These are phyloP conservation scores for Bagarius yarrelli DNA, from an alignment of 2,113 vertebrate genomes.

Conservation along the genomic window DNA sequence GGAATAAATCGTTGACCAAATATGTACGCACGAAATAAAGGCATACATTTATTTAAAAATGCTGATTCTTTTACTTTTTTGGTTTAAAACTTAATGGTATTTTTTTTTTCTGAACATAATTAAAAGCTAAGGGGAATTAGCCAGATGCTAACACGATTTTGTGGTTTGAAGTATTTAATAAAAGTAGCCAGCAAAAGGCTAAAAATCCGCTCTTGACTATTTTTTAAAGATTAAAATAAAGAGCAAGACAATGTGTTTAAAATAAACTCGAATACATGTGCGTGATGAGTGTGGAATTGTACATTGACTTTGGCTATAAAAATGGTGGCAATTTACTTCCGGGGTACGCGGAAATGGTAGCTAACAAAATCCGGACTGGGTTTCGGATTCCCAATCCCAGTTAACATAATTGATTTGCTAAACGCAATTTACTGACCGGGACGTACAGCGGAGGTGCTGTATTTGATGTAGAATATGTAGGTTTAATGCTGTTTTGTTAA, in stretches of 20 bases:
- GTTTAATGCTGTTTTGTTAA: neutral
- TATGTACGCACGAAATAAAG: no score
- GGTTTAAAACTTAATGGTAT: neutral
- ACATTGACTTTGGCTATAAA: neutral
- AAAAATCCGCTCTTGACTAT: neutral
- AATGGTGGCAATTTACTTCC: conserved; percentile 10
- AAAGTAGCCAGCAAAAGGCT: neutral
- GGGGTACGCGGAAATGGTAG: neutral
- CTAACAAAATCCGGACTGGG: neutral
- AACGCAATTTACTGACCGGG: neutral
- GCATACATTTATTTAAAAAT: neutral
- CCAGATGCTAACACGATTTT: neutral
- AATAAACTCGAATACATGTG: no score
- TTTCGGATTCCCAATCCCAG: neutral
- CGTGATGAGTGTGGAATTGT: no score
- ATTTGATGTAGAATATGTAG: neutral
- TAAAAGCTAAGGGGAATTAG: neutral
- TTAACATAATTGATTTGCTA: neutral
- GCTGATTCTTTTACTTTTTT: neutral
- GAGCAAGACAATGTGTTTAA: no score
- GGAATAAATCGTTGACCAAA: neutral
- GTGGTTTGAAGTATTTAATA: neutral
- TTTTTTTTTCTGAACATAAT: no score
- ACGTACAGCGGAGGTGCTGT: no score
- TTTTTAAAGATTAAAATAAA: neutral